These are phyloP conservation scores for Cenopis cana DNA, from an alignment of 2,888 invertebrate species.

Conservation along the genomic window DNA sequence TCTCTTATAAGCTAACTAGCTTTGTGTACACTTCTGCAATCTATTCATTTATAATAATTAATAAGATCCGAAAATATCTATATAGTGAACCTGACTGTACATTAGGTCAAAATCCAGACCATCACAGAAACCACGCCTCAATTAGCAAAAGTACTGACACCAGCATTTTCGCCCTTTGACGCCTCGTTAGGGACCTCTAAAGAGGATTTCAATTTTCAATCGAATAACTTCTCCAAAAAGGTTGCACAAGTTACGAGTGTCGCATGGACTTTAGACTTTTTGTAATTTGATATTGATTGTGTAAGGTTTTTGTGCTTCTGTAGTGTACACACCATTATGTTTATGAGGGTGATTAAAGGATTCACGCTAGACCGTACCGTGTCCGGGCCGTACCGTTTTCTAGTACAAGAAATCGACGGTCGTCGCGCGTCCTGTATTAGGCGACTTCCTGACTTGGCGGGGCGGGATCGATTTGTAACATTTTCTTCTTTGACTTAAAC, in stretches of 20 bases:
- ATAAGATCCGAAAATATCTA: too few species aligned
- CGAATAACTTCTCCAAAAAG: background rate
- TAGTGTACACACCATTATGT: background rate
- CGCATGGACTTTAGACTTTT: background rate
- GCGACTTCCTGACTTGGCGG: too few species aligned
- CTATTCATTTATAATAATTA: too few species aligned
- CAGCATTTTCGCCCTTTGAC: background rate
- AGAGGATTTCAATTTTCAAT: background rate
- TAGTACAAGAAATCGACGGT: too few species aligned
- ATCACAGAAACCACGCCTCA: background rate
- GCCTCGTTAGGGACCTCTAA: constrained; percentile 6
- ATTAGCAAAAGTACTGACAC: background rate
- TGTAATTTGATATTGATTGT: background rate
- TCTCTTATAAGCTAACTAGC: too few species aligned
- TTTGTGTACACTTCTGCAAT: too few species aligned
- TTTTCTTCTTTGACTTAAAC: too few species aligned
- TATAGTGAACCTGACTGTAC: too few species aligned
- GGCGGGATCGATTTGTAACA: too few species aligned
- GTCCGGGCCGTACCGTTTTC: too few species aligned
- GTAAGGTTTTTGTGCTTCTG: background rate
- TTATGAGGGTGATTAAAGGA: background rate
- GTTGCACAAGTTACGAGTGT: background rate
- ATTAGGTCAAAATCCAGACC: background rate
- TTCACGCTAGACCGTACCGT: too few species aligned
- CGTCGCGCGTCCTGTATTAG: too few species aligned